A percentile compares a stretch with the other conserved stretches of the same genome.
Conservation (phyloP, 2,797 vertebrate species). For the Pseudotriccus pelzelni region DNA sequence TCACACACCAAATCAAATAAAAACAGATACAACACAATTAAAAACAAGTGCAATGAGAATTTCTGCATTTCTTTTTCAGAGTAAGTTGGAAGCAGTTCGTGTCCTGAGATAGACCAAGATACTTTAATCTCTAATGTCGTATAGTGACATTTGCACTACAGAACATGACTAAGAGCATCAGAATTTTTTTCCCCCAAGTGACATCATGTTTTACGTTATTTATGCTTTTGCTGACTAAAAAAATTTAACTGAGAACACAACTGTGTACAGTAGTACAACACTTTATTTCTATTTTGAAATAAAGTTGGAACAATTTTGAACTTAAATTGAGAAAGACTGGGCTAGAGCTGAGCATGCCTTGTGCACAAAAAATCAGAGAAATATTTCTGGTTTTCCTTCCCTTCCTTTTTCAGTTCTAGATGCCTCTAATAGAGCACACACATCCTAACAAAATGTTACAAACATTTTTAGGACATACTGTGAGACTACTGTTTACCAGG, state of each 20-base stretch:
- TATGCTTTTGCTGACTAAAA: background rate
- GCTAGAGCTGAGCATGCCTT: background rate
- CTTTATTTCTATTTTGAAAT: background rate
- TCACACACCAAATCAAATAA: background rate
- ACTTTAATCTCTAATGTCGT: background rate
- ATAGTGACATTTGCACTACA: background rate
- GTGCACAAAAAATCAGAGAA: background rate
- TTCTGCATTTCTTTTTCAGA: background rate
- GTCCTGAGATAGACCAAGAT: background rate
- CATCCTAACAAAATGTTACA: background rate
- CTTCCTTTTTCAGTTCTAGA: background rate
- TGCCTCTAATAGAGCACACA: background rate
- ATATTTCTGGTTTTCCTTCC: background rate
- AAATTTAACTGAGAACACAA: background rate
- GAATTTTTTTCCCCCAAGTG: background rate
- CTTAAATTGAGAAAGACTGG: background rate
- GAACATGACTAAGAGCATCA: background rate
- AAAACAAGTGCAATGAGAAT: background rate
- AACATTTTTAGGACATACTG: background rate
- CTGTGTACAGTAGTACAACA: background rate
- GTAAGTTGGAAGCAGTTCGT: background rate
- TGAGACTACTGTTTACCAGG: background rate
- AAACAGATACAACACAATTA: background rate
- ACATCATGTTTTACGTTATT: slow-evolving; percentile 24
- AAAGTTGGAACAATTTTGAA: background rate